Evolutionary conservation across 1,140 invertebrate genomes (phyloP).

Genomic region (Drosophila bifasciata): DNA sequence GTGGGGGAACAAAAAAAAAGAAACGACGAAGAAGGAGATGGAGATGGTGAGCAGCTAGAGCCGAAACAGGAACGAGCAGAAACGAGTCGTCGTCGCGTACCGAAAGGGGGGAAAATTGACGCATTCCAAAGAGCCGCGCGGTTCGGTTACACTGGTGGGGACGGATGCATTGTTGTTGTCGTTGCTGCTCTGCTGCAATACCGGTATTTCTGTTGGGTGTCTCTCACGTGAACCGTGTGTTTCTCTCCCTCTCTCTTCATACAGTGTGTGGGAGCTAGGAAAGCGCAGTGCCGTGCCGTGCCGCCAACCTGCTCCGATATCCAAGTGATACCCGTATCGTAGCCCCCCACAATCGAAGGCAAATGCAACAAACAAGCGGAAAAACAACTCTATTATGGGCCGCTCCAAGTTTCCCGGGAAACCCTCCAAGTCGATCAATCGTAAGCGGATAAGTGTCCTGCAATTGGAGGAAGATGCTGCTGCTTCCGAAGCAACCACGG

Average conservation of each 20-base stretch:
- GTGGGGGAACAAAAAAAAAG: slow-evolving; percentile 40
- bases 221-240: slow-evolving; percentile 53
- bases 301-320: slow-evolving; percentile 6
- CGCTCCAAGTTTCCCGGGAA: slow-evolving; percentile 92
- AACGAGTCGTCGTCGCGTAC: slow-evolving; percentile 32
- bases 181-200: slow-evolving; percentile 52
- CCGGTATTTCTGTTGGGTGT: slow-evolving; percentile 58
- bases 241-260: slow-evolving; percentile 6
- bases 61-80: slow-evolving; percentile 52
- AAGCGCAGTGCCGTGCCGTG: not conserved
- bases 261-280: too few relatives aligned
- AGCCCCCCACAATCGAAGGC: slow-evolving; percentile 50
- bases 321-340: slow-evolving; percentile 4
- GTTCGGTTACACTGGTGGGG: slow-evolving; percentile 47
- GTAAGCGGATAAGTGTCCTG: slow-evolving; percentile 91
- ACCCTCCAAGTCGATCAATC: slow-evolving; percentile 92
- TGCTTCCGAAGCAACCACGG: slow-evolving; percentile 19
- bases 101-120: slow-evolving; percentile 58
- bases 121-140: slow-evolving; percentile 63
- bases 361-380: slow-evolving; percentile 42
- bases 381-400: slow-evolving; percentile 74
- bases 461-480: slow-evolving; percentile 85
- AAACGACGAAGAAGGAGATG: slow-evolving; percentile 21
- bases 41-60: slow-evolving; percentile 43
- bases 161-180: slow-evolving; percentile 26